A percentile compares a stretch with the other conserved stretches of the same genome.
These are phyloP conservation scores for Vespertilio murinus DNA, from an alignment of 2,797 vertebrate species.

Conservation along the genomic window DNA sequence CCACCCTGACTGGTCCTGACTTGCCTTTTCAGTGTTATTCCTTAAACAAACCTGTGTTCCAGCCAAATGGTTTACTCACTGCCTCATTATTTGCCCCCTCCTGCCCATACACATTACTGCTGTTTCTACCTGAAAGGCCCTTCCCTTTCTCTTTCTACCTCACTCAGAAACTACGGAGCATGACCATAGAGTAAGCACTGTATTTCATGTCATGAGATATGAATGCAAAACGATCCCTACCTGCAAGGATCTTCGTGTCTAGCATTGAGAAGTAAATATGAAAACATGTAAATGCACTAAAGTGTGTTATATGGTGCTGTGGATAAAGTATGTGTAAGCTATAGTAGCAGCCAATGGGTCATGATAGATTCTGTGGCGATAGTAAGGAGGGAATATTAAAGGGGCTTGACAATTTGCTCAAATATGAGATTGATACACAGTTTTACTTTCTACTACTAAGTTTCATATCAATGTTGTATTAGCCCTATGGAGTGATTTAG, in stretches of 20 bases:
- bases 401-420: background rate
- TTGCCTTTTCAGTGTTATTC: background rate
- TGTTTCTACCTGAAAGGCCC: background rate
- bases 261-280: constrained; percentile 9
- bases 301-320: background rate
- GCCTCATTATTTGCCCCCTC: background rate
- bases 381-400: background rate
- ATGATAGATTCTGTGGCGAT: background rate
- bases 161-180: background rate
- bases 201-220: background rate
- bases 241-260: constrained; percentile 15
- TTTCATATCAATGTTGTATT: constrained; percentile 18
- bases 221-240: background rate
- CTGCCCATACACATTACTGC: background rate
- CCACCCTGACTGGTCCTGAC: background rate
- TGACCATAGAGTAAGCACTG: background rate
- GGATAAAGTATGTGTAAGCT: background rate
- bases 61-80: background rate
- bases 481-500: background rate
- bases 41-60: constrained; percentile 7
- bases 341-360: background rate
- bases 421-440: background rate
- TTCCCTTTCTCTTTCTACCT: background rate
- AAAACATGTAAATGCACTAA: background rate
- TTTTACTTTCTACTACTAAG: background rate